A percentile compares a stretch with the other conserved stretches of the same genome.
phyloP scores from a whole-genome alignment of 2,888 invertebrate species.

The Hesperia comma region DNA sequence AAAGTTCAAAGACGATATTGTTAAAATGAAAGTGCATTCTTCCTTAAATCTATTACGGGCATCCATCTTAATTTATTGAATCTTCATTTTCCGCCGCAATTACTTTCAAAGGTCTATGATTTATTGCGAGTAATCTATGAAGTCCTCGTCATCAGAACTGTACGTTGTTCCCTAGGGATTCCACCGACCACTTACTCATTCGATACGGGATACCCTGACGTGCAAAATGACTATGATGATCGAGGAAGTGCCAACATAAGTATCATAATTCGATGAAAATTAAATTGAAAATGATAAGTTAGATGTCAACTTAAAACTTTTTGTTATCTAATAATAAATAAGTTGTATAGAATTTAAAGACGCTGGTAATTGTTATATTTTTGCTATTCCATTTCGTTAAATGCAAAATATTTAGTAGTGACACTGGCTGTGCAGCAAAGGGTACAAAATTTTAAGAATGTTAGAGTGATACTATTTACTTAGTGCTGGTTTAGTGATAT shows the following conservation, averaged over 20 bases:
- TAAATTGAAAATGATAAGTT: slow-evolving; percentile 23
- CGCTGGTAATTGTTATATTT: too few species aligned
- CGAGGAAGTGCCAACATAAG: slow-evolving; percentile 31
- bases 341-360: too few species aligned
- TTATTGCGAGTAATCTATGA: slow-evolving; percentile 59
- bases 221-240: slow-evolving; percentile 34
- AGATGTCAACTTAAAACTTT: background rate
- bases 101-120: slow-evolving; percentile 48
- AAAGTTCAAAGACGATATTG: background rate
- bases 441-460: too few species aligned
- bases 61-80: slow-evolving; percentile 44
- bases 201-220: slow-evolving; percentile 49
- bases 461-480: too few species aligned
- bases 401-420: too few species aligned
- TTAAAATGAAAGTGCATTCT: slow-evolving; percentile 22
- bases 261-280: slow-evolving; percentile 29
- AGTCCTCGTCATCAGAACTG: slow-evolving; percentile 52
- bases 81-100: slow-evolving; percentile 44
- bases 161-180: slow-evolving; percentile 53
- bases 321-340: background rate
- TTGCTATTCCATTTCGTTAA: too few species aligned
- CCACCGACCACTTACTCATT: slow-evolving; percentile 61
- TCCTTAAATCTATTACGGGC: slow-evolving; percentile 34
- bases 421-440: too few species aligned
- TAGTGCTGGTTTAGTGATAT: too few species aligned